phyloP scores from a whole-genome alignment of 1,140 invertebrate species.

The Adelges cooleyi region DNA sequence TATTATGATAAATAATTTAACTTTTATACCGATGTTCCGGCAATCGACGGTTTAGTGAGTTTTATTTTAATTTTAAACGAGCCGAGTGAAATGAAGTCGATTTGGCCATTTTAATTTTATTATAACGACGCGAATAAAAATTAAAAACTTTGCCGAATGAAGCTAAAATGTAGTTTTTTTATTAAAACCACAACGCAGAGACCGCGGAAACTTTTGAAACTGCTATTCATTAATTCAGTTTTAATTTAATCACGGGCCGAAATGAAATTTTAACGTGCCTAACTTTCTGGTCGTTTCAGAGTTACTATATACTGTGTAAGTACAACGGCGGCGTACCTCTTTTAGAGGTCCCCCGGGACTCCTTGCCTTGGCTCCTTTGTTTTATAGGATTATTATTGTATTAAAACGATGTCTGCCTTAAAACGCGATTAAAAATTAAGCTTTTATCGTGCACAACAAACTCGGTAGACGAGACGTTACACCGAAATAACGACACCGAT shows the following conservation, averaged over 20 bases:
- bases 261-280: constrained; percentile 25
- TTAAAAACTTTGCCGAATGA: constrained; percentile 14
- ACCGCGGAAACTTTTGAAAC: constrained; percentile 13
- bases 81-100: too few relatives aligned
- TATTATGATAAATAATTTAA: too few relatives aligned
- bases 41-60: too few relatives aligned
- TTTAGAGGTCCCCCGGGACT: constrained; percentile 23
- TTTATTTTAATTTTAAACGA: too few relatives aligned
- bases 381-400: constrained; percentile 25
- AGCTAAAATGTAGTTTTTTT: constrained; percentile 19
- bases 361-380: constrained; percentile 17
- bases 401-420: constrained; percentile 26
- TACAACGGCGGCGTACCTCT: constrained; percentile 7
- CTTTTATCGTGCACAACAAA: background rate
- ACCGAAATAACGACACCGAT: background rate
- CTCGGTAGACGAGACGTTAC: too few relatives aligned
- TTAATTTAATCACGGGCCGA: constrained; percentile 25
- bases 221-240: constrained; percentile 23
- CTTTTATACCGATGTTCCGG: too few relatives aligned
- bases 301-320: background rate
- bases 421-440: constrained; percentile 28
- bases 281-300: constrained; percentile 18
- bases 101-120: too few relatives aligned
- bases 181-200: constrained; percentile 14
- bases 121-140: constrained; percentile 1